Percentiles rank a stretch among this genome's conserved stretches.
These are phyloP conservation scores for Erebia ligea DNA, from an alignment of 2,888 invertebrate species.

Conservation along the genomic window DNA sequence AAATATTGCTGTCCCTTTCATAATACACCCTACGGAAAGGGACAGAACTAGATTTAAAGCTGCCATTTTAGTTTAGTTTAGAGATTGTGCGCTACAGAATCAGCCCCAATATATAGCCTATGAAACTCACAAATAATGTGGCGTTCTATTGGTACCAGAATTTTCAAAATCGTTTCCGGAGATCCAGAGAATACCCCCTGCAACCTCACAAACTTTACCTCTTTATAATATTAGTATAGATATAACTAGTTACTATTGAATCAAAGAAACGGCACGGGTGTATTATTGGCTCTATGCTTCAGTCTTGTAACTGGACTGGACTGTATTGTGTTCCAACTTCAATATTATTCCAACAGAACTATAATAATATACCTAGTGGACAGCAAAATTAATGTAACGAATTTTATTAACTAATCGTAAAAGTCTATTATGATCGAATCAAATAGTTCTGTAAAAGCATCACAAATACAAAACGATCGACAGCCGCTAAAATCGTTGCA, in stretches of 20 bases:
- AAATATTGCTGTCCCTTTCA: too few species aligned
- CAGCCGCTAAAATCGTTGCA: constrained; percentile 11
- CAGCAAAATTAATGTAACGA: background rate
- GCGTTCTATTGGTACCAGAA: too few species aligned
- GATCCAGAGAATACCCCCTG: too few species aligned
- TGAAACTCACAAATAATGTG: too few species aligned
- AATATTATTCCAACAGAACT: constrained; percentile 1
- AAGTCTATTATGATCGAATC: background rate
- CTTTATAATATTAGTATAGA: too few species aligned
- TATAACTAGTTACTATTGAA: constrained; percentile 12
- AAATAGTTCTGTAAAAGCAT: constrained; percentile 5
- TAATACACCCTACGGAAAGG: too few species aligned
- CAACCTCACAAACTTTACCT: too few species aligned
- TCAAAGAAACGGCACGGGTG: constrained; percentile 16
- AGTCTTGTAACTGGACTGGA: background rate
- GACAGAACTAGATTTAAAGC: too few species aligned
- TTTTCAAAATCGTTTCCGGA: too few species aligned
- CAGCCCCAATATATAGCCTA: too few species aligned
- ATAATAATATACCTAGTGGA: background rate
- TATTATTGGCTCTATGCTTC: constrained; percentile 14
- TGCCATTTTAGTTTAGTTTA: too few species aligned
- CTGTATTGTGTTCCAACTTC: background rate
- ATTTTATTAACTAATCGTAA: constrained; percentile 7
- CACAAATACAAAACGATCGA: constrained; percentile 4
- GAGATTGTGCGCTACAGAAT: too few species aligned